phyloP scores from a whole-genome alignment of 64 coral and sea anemone species.

The Pocillopora verrucosa region DNA sequence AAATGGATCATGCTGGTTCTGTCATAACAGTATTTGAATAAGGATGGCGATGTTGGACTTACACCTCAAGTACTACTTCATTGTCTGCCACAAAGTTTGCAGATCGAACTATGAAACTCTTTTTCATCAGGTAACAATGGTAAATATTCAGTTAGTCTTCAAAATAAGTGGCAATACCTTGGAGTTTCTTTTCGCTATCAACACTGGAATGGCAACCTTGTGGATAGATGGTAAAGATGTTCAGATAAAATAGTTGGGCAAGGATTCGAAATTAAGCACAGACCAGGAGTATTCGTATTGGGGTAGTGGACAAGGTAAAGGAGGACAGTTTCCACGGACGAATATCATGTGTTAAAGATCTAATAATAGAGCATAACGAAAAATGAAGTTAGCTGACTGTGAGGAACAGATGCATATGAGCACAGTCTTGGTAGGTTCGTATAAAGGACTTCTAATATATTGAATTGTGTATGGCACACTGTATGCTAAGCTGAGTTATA shows the following conservation, averaged over 20 bases:
- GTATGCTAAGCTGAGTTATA: too few relatives aligned
- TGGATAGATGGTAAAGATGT: constrained; percentile 44
- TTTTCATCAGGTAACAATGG: not conserved
- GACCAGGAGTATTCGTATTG: constrained; percentile 22
- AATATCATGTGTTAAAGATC: constrained; percentile 72
- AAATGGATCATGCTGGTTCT: constrained; percentile 48
- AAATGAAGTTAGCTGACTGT: constrained; percentile 30
- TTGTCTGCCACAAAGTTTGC: not conserved
- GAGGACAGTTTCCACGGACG: constrained; percentile 38
- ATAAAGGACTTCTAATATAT: too few relatives aligned
- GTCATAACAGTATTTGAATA: constrained; percentile 19
- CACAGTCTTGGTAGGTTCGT: constrained; percentile 1
- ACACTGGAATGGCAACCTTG: constrained; percentile 15
- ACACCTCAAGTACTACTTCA: not conserved
- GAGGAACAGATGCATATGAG: constrained; percentile 53
- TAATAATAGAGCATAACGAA: constrained; percentile 56
- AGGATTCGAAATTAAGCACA: constrained; percentile 41
- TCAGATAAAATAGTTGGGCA: not conserved
- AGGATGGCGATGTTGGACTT: not conserved
- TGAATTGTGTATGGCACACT: too few relatives aligned
- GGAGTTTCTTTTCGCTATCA: constrained; percentile 38
- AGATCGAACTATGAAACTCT: not conserved
- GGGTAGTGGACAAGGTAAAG: constrained; percentile 13
- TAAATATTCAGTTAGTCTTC: constrained; percentile 19
- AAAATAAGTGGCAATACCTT: constrained; percentile 43